Base-by-base conservation (phyloP, 1,140 invertebrate genomes). In the Meloidogyne chitwoodi region DNA sequence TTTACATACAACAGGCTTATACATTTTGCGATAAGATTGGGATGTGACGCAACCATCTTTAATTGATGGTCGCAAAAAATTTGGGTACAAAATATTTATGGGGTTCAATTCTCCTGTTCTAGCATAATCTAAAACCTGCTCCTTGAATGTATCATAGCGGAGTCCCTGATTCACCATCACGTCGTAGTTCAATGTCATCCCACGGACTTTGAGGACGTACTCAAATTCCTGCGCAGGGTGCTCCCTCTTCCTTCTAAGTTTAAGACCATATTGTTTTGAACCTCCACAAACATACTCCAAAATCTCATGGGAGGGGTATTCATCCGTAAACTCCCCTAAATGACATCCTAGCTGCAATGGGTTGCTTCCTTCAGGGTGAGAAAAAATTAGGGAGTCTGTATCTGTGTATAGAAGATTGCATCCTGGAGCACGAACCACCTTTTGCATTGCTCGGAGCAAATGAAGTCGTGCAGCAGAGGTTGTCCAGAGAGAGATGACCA, bases 371-470 rank as follows among this genome's bases (percentile, higher is more conserved):
- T 19, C 8, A 12, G 65, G 65, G 8, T 66, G 65, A 16, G 22
- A 12, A 16, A 66, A 22, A 66, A 66, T 66, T 16, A 66, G n/a
- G 4, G 14, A 19, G n/a, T 66, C 65, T 5, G 65, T 66, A 8
- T 66, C 65, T 66, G n/a, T n/a, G n/a, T n/a, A n/a, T n/a, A n/a
- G n/a, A n/a, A n/a, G n/a, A n/a, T n/a, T n/a, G n/a, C n/a, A 22
- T 66, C 65, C 65, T 16, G 65, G 65, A 14, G 65, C 1, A 19
- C 65, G 14, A 16, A 66, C 65, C 1, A 66, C 65, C n/a, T 66
- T 66, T n/a, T 66, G 65, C 65, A 66, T 66, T 12, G 65, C 65
- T 66, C 38, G 29, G 14, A 66, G 65, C 12, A 66, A 34, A 29
- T 31, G 14, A 2, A 66, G 65, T 14, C 65, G 12, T 22, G 65